phyloP scores from a whole-genome alignment of 2,888 invertebrate genomes.

The Baccha elongata region DNA sequence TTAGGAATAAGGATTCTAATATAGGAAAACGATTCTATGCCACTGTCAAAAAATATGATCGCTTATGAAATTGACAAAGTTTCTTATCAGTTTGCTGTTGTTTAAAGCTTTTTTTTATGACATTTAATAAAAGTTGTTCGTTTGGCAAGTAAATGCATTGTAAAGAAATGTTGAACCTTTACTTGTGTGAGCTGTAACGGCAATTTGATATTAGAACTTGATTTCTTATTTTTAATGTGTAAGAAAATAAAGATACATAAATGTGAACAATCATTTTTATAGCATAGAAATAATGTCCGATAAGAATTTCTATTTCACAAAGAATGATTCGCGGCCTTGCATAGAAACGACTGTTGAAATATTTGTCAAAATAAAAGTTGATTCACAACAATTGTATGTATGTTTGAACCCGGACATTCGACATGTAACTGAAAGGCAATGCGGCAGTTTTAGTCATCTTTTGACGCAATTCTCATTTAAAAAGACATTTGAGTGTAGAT shows the following conservation, averaged over 20 bases:
- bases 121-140: slow-evolving; percentile 55
- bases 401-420: no score
- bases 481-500: no score
- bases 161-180: neutral
- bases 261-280: neutral
- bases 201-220: neutral
- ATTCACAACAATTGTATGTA: no score
- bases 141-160: slow-evolving; percentile 18
- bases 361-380: no score
- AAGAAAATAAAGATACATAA: neutral
- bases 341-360: no score
- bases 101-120: slow-evolving; percentile 61
- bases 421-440: no score
- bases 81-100: slow-evolving; percentile 64
- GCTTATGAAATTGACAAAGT: slow-evolving; percentile 70
- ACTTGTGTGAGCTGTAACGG: neutral
- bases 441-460: no score
- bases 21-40: slow-evolving; percentile 4
- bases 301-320: neutral
- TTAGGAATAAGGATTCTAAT: slow-evolving; percentile 23
- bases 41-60: slow-evolving; percentile 56
- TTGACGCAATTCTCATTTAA: no score
- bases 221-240: neutral
- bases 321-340: no score
- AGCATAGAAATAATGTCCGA: no score